Base-by-base conservation (phyloP, 2,797 vertebrate genomes). In the Chelonia mydas region DNA sequence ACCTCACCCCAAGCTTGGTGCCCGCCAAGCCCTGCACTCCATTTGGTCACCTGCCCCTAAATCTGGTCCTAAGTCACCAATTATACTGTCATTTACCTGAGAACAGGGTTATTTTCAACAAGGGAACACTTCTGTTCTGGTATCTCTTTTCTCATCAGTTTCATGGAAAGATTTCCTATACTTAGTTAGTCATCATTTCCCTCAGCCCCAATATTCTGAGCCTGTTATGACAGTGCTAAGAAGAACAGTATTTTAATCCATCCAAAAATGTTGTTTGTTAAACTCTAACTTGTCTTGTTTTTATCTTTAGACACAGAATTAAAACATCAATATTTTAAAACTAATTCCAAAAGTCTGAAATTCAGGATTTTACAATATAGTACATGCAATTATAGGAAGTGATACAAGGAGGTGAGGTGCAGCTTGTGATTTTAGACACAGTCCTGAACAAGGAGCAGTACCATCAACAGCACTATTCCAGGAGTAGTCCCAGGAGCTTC, bases 201-300 rank as follows among this genome's bases (percentile, higher is more conserved):
- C 45, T 6, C 49, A 82, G 3, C 9, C 33, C 16, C 37, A 37
- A 83, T 50, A 81, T 6, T 23, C 17, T 11, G 61, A 79, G 23
- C 0, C 1, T 50, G 10, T 5, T 51, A 88, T 78, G 79, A 87
- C 59, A 53, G 53, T 83, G 37, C 41, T 61, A 37, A 55, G 51
- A 47, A 86, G 59, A 37, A n/a, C 1, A 31, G 49, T 45, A 77
- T 45, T 85, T 68, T 74, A 84, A 84, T 16, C 84, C 21, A 28
- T n/a, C 55, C 68, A n/a, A 89, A 92, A 83, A 80, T 37, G 1
- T 28, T 85, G 9, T 3, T 85, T 84, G 87, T 84, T 87, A 90
- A 37, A n/a, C n/a, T n/a, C n/a, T n/a, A n/a, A n/a, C n/a, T n/a
- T n/a, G n/a, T n/a, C n/a, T n/a, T n/a, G n/a, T n/a, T n/a, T n/a